Evolutionary conservation across 2,888 invertebrate genomes (phyloP).

Genomic region (Zhuqinia jingwanae): DNA sequence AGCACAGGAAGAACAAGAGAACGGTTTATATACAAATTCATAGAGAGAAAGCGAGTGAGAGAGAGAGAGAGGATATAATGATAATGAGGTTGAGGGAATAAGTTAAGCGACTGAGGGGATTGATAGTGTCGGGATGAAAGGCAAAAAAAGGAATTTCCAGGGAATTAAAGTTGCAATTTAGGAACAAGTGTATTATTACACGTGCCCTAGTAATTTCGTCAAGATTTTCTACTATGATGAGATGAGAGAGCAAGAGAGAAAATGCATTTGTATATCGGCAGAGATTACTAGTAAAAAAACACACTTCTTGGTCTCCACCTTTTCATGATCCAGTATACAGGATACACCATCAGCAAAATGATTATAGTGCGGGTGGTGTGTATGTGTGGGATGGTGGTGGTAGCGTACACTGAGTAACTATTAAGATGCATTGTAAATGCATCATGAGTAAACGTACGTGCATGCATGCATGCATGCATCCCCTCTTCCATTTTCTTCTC

Average conservation of each 20-base stretch:
- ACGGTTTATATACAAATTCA: background rate
- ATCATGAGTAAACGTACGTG: background rate
- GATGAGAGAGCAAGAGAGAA: background rate
- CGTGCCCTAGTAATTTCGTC: constrained; percentile 53
- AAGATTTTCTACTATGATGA: constrained; percentile 24
- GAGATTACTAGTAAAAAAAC: constrained; percentile 26
- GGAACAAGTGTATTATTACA: constrained; percentile 52
- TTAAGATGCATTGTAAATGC: constrained; percentile 55
- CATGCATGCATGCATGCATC: background rate
- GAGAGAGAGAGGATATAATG: too few species aligned
- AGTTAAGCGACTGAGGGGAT: constrained; percentile 43
- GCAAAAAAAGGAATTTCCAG: constrained; percentile 49
- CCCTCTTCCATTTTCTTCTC: too few species aligned
- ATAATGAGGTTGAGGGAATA: constrained; percentile 58
- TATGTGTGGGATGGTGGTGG: background rate
- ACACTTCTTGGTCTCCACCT: constrained; percentile 25
- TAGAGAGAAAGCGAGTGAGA: too few species aligned
- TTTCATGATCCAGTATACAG: background rate
- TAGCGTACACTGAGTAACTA: background rate
- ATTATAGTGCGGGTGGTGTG: background rate
- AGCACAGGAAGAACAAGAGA: constrained; percentile 11
- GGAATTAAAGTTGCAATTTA: constrained; percentile 49
- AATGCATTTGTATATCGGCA: background rate
- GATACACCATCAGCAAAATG: background rate
- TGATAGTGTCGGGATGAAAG: constrained; percentile 42